A percentile compares a stretch with the other conserved stretches of the same genome.
phyloP scores from a whole-genome alignment of 2,113 vertebrate genomes.

The Chlorocebus sabaeus region DNA sequence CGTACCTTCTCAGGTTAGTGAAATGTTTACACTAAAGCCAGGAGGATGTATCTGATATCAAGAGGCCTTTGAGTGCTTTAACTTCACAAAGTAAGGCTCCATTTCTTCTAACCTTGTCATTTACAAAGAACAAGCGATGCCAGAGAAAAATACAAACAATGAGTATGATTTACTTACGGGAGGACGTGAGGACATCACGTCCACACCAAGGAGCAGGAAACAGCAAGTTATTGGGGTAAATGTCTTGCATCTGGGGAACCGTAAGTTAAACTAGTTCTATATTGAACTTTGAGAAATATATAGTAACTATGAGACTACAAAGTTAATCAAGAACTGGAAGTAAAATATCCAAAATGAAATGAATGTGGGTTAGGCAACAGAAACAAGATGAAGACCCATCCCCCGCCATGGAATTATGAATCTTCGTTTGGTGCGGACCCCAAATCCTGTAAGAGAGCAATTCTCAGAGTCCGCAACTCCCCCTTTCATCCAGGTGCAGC shows the following conservation, averaged over 20 bases:
- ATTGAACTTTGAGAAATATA: neutral
- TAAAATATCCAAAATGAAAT: neutral
- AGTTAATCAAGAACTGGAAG: neutral
- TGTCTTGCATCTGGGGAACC: neutral
- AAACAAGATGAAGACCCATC: neutral
- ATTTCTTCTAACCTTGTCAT: neutral
- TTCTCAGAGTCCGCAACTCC: neutral
- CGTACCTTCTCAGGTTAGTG: neutral
- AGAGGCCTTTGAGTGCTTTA: neutral
- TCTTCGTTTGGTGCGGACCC: neutral
- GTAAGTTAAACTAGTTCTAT: neutral
- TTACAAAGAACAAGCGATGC: neutral
- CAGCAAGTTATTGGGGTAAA: neutral
- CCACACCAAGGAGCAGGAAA: neutral
- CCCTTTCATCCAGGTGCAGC: neutral
- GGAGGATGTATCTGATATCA: neutral
- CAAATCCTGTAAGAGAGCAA: fast-evolving
- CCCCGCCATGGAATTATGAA: too few species aligned
- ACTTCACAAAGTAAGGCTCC: neutral
- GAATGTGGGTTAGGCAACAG: neutral
- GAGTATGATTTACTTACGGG: neutral
- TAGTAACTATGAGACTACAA: neutral
- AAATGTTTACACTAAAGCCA: neutral
- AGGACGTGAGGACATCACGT: neutral
- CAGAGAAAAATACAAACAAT: neutral